phyloP scores from a whole-genome alignment of 1,140 invertebrate genomes.

The Drosophila pruinosa region DNA sequence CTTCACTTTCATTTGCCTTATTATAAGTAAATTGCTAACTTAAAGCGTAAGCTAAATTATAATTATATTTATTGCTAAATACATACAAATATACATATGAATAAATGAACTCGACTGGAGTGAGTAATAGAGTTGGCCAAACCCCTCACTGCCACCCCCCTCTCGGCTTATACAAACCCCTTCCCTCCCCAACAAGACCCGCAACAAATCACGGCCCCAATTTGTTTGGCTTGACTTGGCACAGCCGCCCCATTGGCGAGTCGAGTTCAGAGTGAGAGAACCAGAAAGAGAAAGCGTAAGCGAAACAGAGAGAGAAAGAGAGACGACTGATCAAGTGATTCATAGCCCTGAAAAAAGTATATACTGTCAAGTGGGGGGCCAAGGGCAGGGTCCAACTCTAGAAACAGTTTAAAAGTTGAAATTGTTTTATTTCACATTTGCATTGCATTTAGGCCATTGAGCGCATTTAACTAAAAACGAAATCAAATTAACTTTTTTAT shows the following conservation, averaged over 20 bases:
- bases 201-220: constrained; percentile 42
- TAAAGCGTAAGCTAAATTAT: constrained; percentile 66
- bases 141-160: background rate
- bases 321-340: constrained; percentile 72
- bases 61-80: constrained; percentile 61
- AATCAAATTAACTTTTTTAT: constrained; percentile 46
- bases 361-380: constrained; percentile 1
- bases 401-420: constrained; percentile 13
- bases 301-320: constrained; percentile 18
- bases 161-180: constrained; percentile 1
- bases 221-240: constrained; percentile 61
- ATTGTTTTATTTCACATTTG: constrained; percentile 27
- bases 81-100: constrained; percentile 32
- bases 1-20: constrained; percentile 78
- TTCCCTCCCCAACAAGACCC: background rate
- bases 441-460: constrained; percentile 46
- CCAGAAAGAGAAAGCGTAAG: background rate
- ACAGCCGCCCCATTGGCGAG: constrained; percentile 6
- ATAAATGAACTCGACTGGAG: constrained; percentile 32
- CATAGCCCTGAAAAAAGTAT: constrained; percentile 27
- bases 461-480: constrained; percentile 26
- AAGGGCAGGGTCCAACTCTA: background rate
- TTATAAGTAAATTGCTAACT: constrained; percentile 69
- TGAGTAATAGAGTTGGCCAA: constrained; percentile 23
- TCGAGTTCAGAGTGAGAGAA: background rate